Base-by-base conservation (phyloP, 2,797 vertebrate species). In the Myotis planiceps region DNA sequence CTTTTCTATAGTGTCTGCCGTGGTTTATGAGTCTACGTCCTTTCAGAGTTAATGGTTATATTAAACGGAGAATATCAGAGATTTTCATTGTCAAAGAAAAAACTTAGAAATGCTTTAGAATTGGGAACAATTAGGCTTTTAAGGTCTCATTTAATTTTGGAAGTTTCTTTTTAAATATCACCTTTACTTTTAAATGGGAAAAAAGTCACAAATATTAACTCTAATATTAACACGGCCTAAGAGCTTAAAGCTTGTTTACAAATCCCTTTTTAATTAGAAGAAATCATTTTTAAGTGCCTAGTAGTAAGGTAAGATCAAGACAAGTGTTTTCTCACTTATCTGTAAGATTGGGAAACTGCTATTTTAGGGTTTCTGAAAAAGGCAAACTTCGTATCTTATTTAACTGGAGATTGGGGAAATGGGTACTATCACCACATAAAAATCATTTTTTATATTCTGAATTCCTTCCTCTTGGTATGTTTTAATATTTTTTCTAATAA, bases 101-200 rank as follows among this genome's bases (percentile, higher is more conserved):
- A 60, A 72, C 29, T 72, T 82, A 69, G n/a, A 68, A 82, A 79
- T 42, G 49, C 49, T 76, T 89, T 32, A 83, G 37, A 88, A 88
- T 58, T 74, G 65, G 80, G 0, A 94, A 90, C 75, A 94, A 81
- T 78, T 92, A 75, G 39, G 7, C 95, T 81, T 94, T 55, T 42
- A 92, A 97, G 60, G 42, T 96, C 74, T 92, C 76, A 89, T 65
- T 96, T 90, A 37, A 58, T 42, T 95, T 96, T 7, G 14, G 32
- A 9, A 9, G n/a, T 58, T 92, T 93, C n/a, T 93, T 78, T 91
- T 95, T 82, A 51, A 53, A 90, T 13, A 69, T 9, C 45, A 75
- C 29, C 81, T 85, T 90, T 88, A 95, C 88, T 95, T 93, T 82
- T 34, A 94, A 95, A 66, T 47, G 75, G 72, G 84, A 94, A 47